Evolutionary conservation across 2,888 invertebrate species (phyloP).

Genomic region (Cantharis rufa): DNA sequence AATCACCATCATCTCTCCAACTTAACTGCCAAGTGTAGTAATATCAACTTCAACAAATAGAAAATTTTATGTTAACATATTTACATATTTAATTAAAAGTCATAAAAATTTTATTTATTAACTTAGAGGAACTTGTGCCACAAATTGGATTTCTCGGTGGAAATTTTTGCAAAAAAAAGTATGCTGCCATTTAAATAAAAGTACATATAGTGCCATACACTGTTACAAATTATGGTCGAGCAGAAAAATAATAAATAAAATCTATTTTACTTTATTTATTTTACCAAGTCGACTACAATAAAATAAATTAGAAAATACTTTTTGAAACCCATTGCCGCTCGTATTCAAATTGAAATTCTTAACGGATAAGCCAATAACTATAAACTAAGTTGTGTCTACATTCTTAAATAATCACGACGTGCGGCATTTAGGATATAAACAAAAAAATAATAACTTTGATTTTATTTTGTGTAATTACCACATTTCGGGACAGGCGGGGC

Average conservation of each 20-base stretch:
- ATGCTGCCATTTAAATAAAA: neutral
- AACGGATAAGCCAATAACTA: conserved; percentile 34
- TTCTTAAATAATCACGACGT: conserved; percentile 39
- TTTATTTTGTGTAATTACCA: conserved; percentile 45
- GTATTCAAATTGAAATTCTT: conserved; percentile 36
- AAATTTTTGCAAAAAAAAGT: neutral
- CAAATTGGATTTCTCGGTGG: neutral
- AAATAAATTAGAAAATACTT: conserved; percentile 25
- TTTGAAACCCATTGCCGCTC: conserved; percentile 21
- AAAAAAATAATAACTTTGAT: conserved; percentile 36
- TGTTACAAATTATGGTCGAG: neutral
- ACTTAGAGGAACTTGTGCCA: neutral
- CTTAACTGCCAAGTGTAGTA: conserved; percentile 49
- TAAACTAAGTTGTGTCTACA: conserved; percentile 38
- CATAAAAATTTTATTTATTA: neutral
- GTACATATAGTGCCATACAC: neutral
- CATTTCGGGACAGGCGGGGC: conserved; percentile 35
- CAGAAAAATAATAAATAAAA: neutral
- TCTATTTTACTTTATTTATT: conserved; percentile 3
- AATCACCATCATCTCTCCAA: conserved; percentile 52
- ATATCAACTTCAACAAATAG: conserved; percentile 44
- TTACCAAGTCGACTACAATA: conserved; percentile 19
- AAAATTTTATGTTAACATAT: conserved; percentile 7
- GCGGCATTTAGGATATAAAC: conserved; percentile 34
- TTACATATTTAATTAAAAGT: conserved; percentile 1